Evolutionary conservation across 2,888 invertebrate genomes (phyloP), one percentile per base, ranked within the genome.

Genomic region (Tortrix viridana): DNA sequence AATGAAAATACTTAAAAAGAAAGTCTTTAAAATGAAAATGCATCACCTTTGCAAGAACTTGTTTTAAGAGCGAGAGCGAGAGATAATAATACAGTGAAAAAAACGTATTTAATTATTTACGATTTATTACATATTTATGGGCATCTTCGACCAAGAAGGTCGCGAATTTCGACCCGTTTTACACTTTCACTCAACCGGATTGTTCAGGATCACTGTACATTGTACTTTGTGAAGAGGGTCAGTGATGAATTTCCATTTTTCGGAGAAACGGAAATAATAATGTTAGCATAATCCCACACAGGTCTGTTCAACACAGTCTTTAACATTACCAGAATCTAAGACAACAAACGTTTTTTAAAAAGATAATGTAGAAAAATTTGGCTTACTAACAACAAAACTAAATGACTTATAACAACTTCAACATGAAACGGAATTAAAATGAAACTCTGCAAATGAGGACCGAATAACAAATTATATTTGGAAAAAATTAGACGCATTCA

Each of bases 211-310:
- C 22, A 41, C 50, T 16, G 43, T 19, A 56, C n/a, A n/a, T n/a
- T n/a, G 46, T 32, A 37, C 19, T 44, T 44, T 12, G 44, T 14
- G 26, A 58, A 58, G 49, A 32, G 22, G 61, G 61, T 50, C 61
- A 46, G n/a, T 26, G 61, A 62, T 23, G 50, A 46, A 62, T 62
- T 56, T 62, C 61, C 61, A 62, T 62, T 61, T 60, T 56, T 61
- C 12, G 43, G 56, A 55, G 60, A 55, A 50, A 48, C 50, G 14
- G 22, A 18, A 20, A 54, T 49, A 49, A 54, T 60, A 53, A 50
- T 50, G 49, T 62, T 62, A 62, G 7, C 61, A 62, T 62, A 56
- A 55, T 14, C 50, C 52, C 53, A 53, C 41, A 20, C 41, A 16
- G 38, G 41, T 22, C n/a, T n/a, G n/a, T n/a, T n/a, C n/a, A n/a